Base-by-base conservation (phyloP, 2,888 invertebrate species). In the Carterocephalus palaemon region DNA sequence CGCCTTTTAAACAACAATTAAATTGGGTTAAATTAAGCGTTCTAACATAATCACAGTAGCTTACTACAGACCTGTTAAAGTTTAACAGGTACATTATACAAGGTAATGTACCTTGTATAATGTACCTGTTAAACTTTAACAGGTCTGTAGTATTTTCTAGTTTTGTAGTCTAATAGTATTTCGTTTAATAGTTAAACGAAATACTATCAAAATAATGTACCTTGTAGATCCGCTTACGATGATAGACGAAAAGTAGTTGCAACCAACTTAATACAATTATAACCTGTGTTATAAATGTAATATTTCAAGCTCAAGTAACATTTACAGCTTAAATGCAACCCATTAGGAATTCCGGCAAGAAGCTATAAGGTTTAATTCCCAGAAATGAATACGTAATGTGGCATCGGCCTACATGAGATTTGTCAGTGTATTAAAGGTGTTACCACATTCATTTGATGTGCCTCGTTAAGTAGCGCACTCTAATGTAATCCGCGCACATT, bases 211-310 rank as follows among this genome's bases (percentile, higher is more conserved):
- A n/a, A n/a, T n/a, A n/a, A n/a, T n/a, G n/a, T n/a, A n/a, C n/a
- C n/a, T n/a, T n/a, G n/a, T 54, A 24, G 10, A 24, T 24, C 24
- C 24, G 24, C 24, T 9, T 9, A 9, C 8, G 23, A 23, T 15
- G 15, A 22, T 39, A 23, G 8, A 23, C 20, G 7, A 23, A 22
- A 15, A 31, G 16, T 9, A 16, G 5, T 10, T 15, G 8, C n/a
- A 1, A 19, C 47, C 47, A 47, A 36, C n/a, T n/a, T 42, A 39
- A 49, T 51, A 48, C 51, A 50, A 50, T 36, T 54, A 48, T 13
- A 33, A 29, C 13, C n/a, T n/a, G n/a, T n/a, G n/a, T n/a, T n/a
- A n/a, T n/a, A n/a, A n/a, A n/a, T n/a, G n/a, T n/a, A n/a, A n/a
- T n/a, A n/a, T n/a, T n/a, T 32, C 24, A 10, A 33, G 24, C 24